Evolutionary conservation across 2,113 vertebrate species (phyloP), one percentile per base, ranked within the genome.

Genomic region (Morone chrysops): DNA sequence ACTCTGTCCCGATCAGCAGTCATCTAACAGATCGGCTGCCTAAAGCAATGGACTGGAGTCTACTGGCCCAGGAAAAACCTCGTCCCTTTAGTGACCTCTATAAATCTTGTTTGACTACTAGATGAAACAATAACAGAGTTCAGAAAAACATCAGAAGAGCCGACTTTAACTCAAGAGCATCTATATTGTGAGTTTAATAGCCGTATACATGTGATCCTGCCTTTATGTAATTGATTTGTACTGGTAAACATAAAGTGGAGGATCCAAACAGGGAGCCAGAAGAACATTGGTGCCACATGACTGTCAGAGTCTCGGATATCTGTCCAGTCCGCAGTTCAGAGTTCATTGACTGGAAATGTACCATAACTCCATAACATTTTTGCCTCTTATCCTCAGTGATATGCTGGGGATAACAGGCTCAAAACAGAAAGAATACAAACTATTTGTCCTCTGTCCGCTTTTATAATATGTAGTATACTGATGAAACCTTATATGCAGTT

Each of bases 1-100:
- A 22, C 75, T 83, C 78, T 40, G 45, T 75, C 70, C 82, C 13
- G 45, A 84, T 91, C 84, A 77, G 70, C 80, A 74, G 82, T 60
- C 68, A 83, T 75, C 57, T 47, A 84, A 82, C 59, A 75, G 82
- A 86, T 43, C 61, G 38, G 25, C 74, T 57, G 87, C 80, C 83
- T 70, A 1, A 16, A 75, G 87, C 79, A 62, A 75, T 2, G n/a
- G 70, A 59, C 41, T 59, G 45, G 18, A 57, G 60, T 70, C 65
- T 47, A 66, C 25, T 22, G 40, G 20, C 2, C 20, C 31, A 47
- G 22, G 12, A 57, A 72, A 76, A 66, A 59, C 8, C 51, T 70
- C 61, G 70, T 86, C 66, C 8, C 25, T 25, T 70, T 16, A 36
- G 18, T 82, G 81, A 82, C 83, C 73, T 70, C 43, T 70, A 4